phyloP scores from a whole-genome alignment of 2,888 invertebrate genomes.

The Elysia crispata region DNA sequence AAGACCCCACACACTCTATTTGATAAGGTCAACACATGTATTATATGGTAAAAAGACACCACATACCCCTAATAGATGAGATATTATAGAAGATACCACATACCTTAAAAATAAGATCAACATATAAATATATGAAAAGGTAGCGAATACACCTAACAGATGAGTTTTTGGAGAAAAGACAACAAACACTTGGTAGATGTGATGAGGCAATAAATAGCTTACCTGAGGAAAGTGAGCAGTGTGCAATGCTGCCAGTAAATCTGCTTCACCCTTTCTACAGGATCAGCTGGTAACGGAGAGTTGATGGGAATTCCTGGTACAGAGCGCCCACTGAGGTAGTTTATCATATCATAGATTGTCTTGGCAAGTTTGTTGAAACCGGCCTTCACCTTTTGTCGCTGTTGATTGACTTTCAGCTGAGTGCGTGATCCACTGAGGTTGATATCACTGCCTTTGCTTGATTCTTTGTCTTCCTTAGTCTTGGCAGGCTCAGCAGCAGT shows the following conservation, averaged over 20 bases:
- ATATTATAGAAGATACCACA: too few relatives aligned
- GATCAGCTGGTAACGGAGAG: slow-evolving; percentile 72
- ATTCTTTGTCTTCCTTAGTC: slow-evolving; percentile 27
- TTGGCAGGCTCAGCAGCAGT: slow-evolving; percentile 59
- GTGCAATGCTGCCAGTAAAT: slow-evolving; percentile 77
- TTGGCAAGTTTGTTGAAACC: slow-evolving; percentile 58
- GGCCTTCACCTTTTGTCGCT: slow-evolving; percentile 24
- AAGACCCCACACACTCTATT: too few relatives aligned
- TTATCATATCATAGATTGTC: slow-evolving; percentile 77
- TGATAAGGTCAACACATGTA: too few relatives aligned
- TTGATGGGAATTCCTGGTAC: slow-evolving; percentile 76
- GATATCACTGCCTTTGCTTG: slow-evolving; percentile 18
- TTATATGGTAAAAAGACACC: too few relatives aligned
- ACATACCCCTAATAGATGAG: too few relatives aligned
- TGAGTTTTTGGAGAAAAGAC: too few relatives aligned
- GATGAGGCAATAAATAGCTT: slow-evolving; percentile 35
- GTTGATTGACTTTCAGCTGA: neutral
- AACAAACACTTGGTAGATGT: too few relatives aligned
- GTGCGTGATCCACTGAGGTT: neutral
- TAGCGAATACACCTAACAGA: too few relatives aligned
- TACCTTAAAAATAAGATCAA: too few relatives aligned
- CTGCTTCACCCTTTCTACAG: slow-evolving; percentile 75
- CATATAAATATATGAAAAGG: too few relatives aligned
- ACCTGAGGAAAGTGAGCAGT: slow-evolving; percentile 77
- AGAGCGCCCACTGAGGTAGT: slow-evolving; percentile 72